phyloP scores from a whole-genome alignment of 1,140 invertebrate genomes.

The Ceratosolen solmsi region DNA sequence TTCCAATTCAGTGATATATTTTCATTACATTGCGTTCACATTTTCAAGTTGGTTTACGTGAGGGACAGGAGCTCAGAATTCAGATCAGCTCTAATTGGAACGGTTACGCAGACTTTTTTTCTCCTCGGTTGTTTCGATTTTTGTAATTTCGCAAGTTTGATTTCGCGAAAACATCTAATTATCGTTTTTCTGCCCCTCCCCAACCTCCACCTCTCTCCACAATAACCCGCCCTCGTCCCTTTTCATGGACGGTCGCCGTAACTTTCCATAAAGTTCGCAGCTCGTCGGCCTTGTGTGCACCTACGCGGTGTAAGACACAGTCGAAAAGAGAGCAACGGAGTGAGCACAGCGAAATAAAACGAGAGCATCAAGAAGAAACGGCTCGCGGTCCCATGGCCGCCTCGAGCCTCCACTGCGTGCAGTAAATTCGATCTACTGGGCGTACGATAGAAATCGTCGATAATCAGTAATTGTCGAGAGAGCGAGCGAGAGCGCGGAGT shows the following conservation, averaged over 20 bases:
- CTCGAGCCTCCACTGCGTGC: conserved; percentile 53
- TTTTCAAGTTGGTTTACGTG: neutral
- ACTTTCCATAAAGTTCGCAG: conserved; percentile 14
- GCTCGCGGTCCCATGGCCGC: conserved; percentile 23
- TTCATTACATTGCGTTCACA: no score
- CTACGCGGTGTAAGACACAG: neutral
- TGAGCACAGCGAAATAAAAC: neutral
- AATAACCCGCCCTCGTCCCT: no score
- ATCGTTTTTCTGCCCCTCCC: neutral
- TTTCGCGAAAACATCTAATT: conserved; percentile 35
- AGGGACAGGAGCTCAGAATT: neutral
- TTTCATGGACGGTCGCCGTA: neutral
- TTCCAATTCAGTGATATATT: neutral
- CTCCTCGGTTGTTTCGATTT: neutral
- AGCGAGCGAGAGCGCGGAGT: conserved; percentile 17
- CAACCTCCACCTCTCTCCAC: neutral
- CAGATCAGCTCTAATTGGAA: no score
- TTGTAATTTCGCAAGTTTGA: conserved; percentile 19
- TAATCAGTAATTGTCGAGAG: conserved; percentile 58
- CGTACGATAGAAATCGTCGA: conserved; percentile 58
- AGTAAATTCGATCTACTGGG: conserved; percentile 56
- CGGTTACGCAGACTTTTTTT: neutral
- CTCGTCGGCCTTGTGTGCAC: neutral
- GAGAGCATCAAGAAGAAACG: conserved; percentile 10
- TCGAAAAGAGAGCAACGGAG: conserved; percentile 4